Evolutionary conservation across 2,797 vertebrate genomes (phyloP).

Genomic region (Cygnus olor): DNA sequence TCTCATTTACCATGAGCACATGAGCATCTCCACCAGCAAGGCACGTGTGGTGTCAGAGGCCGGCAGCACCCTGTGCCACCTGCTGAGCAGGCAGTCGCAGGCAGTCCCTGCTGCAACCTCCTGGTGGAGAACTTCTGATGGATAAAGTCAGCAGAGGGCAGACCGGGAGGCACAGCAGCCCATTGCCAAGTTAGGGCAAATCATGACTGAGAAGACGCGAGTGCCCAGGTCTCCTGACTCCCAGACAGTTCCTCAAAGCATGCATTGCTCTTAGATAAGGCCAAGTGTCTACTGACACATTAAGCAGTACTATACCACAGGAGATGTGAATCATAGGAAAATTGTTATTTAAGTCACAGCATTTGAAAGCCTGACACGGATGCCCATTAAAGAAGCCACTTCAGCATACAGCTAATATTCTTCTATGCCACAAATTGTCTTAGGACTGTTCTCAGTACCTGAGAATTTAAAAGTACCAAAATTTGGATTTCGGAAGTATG

Average conservation of each 20-base stretch:
- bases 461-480: not conserved
- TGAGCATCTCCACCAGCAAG: not conserved
- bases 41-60: accelerated
- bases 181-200: not conserved
- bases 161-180: not conserved
- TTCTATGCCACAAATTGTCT: not conserved
- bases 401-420: accelerated
- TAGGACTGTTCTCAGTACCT: not conserved
- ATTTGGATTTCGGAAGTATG: not conserved
- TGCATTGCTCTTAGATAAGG: not conserved
- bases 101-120: not conserved
- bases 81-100: not conserved
- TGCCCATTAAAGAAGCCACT: not conserved
- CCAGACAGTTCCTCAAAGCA: not conserved
- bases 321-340: not conserved
- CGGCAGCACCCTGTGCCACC: not conserved
- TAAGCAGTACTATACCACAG: not conserved
- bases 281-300: not conserved
- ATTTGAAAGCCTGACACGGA: not conserved
- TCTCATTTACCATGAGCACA: not conserved
- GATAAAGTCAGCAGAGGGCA: not conserved
- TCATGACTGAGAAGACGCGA: not conserved
- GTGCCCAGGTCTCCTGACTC: not conserved
- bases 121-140: not conserved
- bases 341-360: not conserved